Conservation (phyloP, 1,140 invertebrate species). For the Drosophila sucinea region DNA sequence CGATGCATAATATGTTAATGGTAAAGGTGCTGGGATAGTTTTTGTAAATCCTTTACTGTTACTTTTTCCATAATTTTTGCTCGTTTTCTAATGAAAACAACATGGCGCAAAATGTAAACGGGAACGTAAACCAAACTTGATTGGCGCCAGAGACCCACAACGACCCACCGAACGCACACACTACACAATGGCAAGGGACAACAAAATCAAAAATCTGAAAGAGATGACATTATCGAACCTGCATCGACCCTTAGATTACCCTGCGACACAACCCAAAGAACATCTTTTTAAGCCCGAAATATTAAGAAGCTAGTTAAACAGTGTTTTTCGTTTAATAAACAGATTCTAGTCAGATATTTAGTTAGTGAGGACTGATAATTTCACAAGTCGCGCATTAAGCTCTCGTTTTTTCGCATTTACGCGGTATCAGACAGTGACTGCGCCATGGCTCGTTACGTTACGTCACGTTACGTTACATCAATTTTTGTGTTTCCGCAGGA, state of each 20-base stretch:
- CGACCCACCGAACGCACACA: slow-evolving; percentile 9
- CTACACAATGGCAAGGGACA: slow-evolving; percentile 21
- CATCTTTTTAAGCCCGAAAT: too few relatives aligned
- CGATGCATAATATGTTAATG: too few relatives aligned
- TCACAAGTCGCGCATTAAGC: too few relatives aligned
- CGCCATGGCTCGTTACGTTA: slow-evolving; percentile 70
- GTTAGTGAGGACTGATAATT: neutral
- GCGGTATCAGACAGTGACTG: slow-evolving; percentile 17
- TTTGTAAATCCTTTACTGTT: slow-evolving; percentile 3
- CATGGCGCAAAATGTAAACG: slow-evolving; percentile 74
- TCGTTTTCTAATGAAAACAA: slow-evolving; percentile 71
- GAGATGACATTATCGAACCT: neutral
- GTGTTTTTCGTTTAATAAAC: too few relatives aligned
- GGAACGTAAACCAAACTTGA: slow-evolving; percentile 80
- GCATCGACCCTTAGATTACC: neutral
- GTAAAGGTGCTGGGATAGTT: neutral
- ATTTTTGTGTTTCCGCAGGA: slow-evolving; percentile 81
- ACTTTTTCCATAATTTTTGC: slow-evolving; percentile 23
- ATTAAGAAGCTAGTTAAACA: too few relatives aligned
- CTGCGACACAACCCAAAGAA: too few relatives aligned
- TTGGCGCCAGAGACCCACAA: slow-evolving; percentile 67
- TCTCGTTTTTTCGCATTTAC: neutral
- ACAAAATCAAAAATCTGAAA: neutral
- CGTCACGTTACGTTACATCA: slow-evolving; percentile 80
- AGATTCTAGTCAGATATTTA: neutral